These are phyloP conservation scores for Donacobius atricapilla DNA, from an alignment of 2,113 vertebrate species.

Conservation along the genomic window DNA sequence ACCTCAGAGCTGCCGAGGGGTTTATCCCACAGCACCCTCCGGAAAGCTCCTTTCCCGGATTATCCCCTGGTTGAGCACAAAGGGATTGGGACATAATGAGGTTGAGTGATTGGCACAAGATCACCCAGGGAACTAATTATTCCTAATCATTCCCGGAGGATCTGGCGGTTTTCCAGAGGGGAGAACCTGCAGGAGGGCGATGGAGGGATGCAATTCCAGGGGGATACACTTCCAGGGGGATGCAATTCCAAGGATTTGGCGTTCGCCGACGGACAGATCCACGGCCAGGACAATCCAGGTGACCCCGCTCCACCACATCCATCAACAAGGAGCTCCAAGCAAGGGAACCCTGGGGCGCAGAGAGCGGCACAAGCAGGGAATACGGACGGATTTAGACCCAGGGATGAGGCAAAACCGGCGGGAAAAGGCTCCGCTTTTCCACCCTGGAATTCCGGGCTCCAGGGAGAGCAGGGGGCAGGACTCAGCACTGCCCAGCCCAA, in stretches of 20 bases:
- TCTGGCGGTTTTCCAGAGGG: not conserved
- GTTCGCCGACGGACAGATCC: not conserved
- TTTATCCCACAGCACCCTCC: not conserved
- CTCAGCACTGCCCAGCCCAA: not conserved
- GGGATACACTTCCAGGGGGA: not conserved
- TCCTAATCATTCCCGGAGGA: not conserved
- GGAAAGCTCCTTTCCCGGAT: not conserved
- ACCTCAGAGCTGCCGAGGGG: accelerated
- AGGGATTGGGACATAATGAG: not conserved
- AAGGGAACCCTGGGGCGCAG: not conserved
- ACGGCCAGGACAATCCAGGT: accelerated
- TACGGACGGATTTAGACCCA: accelerated
- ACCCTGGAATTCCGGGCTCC: not conserved
- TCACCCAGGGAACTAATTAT: not conserved
- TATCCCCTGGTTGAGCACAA: not conserved
- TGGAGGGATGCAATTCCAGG: not conserved
- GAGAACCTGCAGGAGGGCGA: accelerated
- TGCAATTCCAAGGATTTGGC: not conserved
- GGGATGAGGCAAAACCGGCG: accelerated
- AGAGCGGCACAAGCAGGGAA: not conserved
- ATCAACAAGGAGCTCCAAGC: accelerated
- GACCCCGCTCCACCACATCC: not conserved
- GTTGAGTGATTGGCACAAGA: not conserved
- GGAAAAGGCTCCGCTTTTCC: not conserved
- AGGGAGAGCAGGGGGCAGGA: not conserved